A percentile compares a stretch with the other conserved stretches of the same genome.
Conservation (phyloP, 2,113 vertebrate species). For the Chinchilla lanigera region DNA sequence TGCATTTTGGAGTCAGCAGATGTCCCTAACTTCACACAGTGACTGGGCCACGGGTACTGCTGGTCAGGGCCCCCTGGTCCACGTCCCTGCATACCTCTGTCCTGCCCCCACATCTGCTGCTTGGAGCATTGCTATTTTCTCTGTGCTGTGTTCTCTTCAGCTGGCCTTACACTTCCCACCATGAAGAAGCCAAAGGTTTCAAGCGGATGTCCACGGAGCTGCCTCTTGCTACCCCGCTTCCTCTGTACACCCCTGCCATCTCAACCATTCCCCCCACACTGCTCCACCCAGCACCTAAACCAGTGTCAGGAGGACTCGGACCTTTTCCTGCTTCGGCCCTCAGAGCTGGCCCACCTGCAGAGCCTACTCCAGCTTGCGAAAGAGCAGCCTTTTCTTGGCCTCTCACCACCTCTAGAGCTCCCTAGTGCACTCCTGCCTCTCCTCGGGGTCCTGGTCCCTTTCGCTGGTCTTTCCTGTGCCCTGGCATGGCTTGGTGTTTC, state of each 20-base stretch:
- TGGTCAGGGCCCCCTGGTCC: background rate
- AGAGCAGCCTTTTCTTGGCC: background rate
- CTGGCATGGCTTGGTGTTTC: background rate
- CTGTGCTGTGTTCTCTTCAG: background rate
- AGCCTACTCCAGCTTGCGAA: background rate
- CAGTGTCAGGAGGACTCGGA: too few relatives aligned
- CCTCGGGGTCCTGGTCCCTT: background rate
- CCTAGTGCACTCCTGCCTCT: background rate
- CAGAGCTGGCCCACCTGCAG: background rate
- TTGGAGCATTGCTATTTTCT: background rate
- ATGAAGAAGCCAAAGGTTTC: background rate
- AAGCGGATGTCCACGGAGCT: too few relatives aligned
- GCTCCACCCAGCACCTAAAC: too few relatives aligned
- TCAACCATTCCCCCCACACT: too few relatives aligned
- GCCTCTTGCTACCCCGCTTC: too few relatives aligned
- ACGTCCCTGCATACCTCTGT: rapidly evolving
- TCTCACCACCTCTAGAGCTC: background rate
- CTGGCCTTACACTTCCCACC: too few relatives aligned
- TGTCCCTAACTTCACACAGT: background rate
- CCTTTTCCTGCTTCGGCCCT: background rate
- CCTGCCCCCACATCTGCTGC: background rate
- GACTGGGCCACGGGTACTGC: rapidly evolving
- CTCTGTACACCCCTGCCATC: background rate
- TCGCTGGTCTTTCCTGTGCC: background rate
- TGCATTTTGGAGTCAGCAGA: rapidly evolving